Base-by-base conservation (phyloP, 2,797 vertebrate species). In the Rhadinocentrus ornatus region DNA sequence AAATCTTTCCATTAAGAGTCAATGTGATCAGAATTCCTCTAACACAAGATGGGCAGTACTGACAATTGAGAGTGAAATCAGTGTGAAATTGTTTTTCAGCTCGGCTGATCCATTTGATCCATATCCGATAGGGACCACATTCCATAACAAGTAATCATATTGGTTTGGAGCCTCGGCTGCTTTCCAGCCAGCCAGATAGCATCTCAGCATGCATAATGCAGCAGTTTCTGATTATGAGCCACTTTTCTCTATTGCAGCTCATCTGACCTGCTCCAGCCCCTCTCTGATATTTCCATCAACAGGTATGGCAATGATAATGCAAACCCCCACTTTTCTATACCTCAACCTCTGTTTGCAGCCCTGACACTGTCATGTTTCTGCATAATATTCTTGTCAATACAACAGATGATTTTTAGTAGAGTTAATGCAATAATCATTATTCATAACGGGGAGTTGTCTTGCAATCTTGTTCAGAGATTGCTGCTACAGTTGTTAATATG, bases 81-180 rank as follows among this genome's bases (percentile, higher is more conserved):
- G 89, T 92, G 90, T 93, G 89, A 94, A 93, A 93, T 93, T 91
- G 89, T 93, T 92, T 91, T 94, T 89, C 90, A 95, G 93, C 91
- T 93, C 81, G 82, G 82, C 80, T 91, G 91, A 94, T 91, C 88
- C 82, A 72, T 94, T 94, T 89, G 94, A 94, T 93, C 93, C 93
- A 81, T 90, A 93, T 89, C 89, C 88, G 84, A 88, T 91, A 86
- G 88, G 83, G 86, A 89, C 80, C 85, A 87, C 89, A 84, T 89
- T 91, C 88, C 88, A 82, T 81, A 93, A 93, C 90, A 94, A 93
- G 93, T 95, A 93, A 93, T 90, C 87, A 92, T 90, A 90, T 90
- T 92, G 89, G 86, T 85, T 85, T 82, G 87, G 89, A 86, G 78
- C 85, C 87, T 88, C 75, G 83, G 86, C 91, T 91, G 89, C 86